These are phyloP conservation scores for Drepana falcataria DNA, from an alignment of 2,888 invertebrate genomes.

Conservation along the genomic window DNA sequence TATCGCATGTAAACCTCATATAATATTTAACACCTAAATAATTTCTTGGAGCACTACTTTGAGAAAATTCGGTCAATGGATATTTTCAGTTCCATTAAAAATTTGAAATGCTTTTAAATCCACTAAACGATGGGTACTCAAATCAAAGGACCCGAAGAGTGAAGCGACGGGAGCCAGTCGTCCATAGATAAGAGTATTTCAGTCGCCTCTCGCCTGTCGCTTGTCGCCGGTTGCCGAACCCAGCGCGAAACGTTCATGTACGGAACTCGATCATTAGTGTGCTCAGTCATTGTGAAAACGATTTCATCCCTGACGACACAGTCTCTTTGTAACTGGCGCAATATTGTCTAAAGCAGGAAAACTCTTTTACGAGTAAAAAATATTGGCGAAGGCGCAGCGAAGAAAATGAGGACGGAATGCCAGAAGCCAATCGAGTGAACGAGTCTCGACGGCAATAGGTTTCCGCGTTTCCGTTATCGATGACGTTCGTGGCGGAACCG, in stretches of 20 bases:
- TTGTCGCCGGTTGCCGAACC: conserved; percentile 19
- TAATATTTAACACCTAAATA: no score
- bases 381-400: conserved; percentile 55
- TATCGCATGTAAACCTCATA: not conserved
- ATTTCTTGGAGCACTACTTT: no score
- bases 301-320: conserved; percentile 65
- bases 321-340: conserved; percentile 71
- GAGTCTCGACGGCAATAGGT: conserved; percentile 61
- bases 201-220: conserved; percentile 22
- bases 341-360: conserved; percentile 76
- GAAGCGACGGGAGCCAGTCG: conserved; percentile 20
- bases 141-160: conserved; percentile 47
- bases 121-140: conserved; percentile 47
- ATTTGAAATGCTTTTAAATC: conserved; percentile 62
- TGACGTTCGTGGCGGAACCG: conserved; percentile 44
- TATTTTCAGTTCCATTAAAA: conserved; percentile 21
- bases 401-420: conserved; percentile 69
- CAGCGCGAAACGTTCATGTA: conserved; percentile 38
- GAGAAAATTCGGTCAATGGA: no score
- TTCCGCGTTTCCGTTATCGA: conserved; percentile 61
- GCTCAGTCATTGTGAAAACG: conserved; percentile 75
- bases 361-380: conserved; percentile 66
- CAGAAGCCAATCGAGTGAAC: conserved; percentile 68
- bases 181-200: no score
- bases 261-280: conserved; percentile 78